Base-by-base conservation (phyloP, 2,888 invertebrate genomes). In the Chrysopilus asiliformis region DNA sequence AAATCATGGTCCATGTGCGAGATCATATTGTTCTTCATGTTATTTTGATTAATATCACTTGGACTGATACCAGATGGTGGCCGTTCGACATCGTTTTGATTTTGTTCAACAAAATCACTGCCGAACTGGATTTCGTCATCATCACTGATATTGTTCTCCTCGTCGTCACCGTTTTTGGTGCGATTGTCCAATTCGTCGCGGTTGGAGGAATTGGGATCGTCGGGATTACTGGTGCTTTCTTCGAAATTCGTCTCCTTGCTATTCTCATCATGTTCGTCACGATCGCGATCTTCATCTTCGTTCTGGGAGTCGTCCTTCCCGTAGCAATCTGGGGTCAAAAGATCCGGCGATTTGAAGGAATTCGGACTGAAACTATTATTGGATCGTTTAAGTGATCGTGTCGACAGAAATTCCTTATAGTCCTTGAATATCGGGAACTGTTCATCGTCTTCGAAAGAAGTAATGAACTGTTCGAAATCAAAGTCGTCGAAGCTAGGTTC, bases 391-490 rank as follows among this genome's bases (percentile, higher is more conserved):
- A 40, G 34, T 15, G 39, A 38, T 26, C 36, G 34, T 32, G 36
- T 32, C 52, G 55, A 44, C 25, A 63, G 47, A 47, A 60, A 58
- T 45, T 60, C 58, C 45, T 60, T 58, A 44, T 63, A 63, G 48
- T 62, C 61, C 48, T 61, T 66, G 41, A 70, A 59, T 39, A 67
- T 56, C 4, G 67, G 66, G 53, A 59, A 65, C 51, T 56, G 62
- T 44, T 59, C 58, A 33, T 38, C 40, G 33, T 56, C 66, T 52
- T 76, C 72, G 53, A 77, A 76, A 43, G 75, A 71, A 47, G 72
- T 72, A 61, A 76, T 72, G 51, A 78, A 70, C 57, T 78, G 77
- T 52, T 78, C 78, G 43, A 77, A 67, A 50, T 65, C 60, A 45
- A 65, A 73, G 53, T 74, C 73, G 54, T 71, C 72, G 47, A 72